These are phyloP conservation scores for Synanceia verrucosa DNA, from an alignment of 2,797 vertebrate species.

Conservation along the genomic window DNA sequence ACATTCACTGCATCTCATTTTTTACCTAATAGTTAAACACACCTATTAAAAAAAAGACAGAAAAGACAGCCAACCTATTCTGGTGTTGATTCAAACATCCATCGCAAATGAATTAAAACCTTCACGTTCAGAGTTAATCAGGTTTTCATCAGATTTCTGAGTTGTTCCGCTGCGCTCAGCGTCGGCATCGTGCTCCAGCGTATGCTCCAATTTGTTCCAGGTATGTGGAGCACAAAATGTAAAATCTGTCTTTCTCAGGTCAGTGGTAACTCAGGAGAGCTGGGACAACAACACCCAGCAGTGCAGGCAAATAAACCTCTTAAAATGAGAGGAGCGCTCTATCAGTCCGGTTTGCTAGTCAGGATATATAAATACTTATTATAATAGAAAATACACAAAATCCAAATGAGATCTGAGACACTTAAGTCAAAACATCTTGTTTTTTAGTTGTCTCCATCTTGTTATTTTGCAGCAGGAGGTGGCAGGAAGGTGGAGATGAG, in stretches of 20 bases:
- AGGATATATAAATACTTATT: background rate
- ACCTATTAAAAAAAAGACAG: background rate
- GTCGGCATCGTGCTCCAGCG: background rate
- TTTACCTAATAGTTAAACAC: background rate
- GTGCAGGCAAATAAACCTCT: conserved; percentile 3
- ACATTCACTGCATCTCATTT: background rate
- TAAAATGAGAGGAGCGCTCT: background rate
- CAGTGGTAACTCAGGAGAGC: conserved; percentile 23
- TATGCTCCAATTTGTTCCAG: conserved; percentile 62
- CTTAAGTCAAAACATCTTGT: background rate
- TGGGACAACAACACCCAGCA: conserved; percentile 26
- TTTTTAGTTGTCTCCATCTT: no score
- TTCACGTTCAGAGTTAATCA: conserved; percentile 27
- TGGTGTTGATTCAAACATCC: background rate
- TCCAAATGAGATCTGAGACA: background rate
- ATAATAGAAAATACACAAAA: background rate
- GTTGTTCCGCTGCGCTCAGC: conserved; percentile 15
- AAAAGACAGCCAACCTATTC: conserved; percentile 1
- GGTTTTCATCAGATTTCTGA: conserved; percentile 22
- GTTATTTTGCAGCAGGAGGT: no score
- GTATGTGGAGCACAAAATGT: conserved; percentile 65
- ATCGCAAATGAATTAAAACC: conserved; percentile 16
- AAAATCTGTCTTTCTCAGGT: conserved; percentile 60
- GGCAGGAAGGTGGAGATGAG: no score
- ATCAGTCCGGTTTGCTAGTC: background rate